Base-by-base conservation (phyloP, 2,888 invertebrate genomes). In the Hypomecis punctinalis region DNA sequence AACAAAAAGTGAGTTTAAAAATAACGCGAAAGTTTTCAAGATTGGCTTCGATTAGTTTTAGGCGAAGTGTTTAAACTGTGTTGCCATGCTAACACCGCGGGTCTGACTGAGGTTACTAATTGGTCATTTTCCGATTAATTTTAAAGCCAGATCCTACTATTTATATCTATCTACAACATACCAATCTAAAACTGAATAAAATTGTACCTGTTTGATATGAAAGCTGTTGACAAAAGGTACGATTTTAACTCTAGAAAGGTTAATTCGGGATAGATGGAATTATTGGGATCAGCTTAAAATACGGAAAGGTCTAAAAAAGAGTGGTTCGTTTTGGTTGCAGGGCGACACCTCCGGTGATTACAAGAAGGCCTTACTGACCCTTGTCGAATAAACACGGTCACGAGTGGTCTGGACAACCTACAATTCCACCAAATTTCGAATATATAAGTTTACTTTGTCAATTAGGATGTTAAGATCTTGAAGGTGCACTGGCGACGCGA, bases 301-400 rank as follows among this genome's bases (percentile, higher is more conserved):
- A 63, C 45, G 57, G 58, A 62, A 65, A 65, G 42, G 46, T 69
- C 55, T 71, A 67, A 71, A 69, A 66, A 61, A 66, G 39, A 68
- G 67, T 73, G 73, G 71, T 80, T 81, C 83, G 75, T 91, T 92
- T 90, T 91, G 87, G 86, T 95, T 96, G 84, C 96, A 97, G 97
- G 97, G 96, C 83, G 98, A 98, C 94, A 97, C 97, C 74, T 97
- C 97, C 83, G 98, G 98, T 81, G 97, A 98, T 94, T 98, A 98
- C 95, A 97, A 96, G 94, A 96, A 96, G 94, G 95, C 97, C 83
- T 95, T 98, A 85, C 95, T 98, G 91, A 96, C 97, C 81, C 94
- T 98, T 89, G 95, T 97, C 91, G 96, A 95, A 86, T 95, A 95
- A 82, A 81, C 83, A 67, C 72, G 76, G 74, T 45, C 57, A 71